These are phyloP conservation scores for Montipora sp. DNA, from an alignment of 64 coral and sea anemone species.

Conservation along the genomic window DNA sequence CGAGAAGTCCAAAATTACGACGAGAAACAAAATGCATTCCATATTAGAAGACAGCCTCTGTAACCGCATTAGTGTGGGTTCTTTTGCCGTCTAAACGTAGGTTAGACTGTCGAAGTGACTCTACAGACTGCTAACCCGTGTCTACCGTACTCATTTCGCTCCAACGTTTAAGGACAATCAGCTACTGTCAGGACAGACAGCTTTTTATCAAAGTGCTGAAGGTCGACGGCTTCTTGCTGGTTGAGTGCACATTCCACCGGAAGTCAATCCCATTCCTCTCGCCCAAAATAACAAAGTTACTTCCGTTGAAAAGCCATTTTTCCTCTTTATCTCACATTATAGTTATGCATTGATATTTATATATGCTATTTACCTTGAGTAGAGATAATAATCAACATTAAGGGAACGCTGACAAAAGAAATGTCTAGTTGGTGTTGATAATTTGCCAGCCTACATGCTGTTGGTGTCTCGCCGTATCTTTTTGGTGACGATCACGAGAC, in stretches of 20 bases:
- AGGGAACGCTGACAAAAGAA: too few relatives aligned
- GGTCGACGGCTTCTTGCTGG: neutral
- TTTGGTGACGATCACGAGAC: too few relatives aligned
- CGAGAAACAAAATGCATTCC: neutral
- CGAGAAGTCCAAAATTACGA: neutral
- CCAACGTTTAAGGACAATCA: neutral
- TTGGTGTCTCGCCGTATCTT: too few relatives aligned
- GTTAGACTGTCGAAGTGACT: neutral
- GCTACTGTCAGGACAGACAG: neutral
- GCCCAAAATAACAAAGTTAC: neutral
- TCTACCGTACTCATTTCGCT: neutral
- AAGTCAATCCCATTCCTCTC: constrained; percentile 27
- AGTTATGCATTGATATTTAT: too few relatives aligned
- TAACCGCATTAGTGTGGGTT: neutral
- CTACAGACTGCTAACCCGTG: neutral
- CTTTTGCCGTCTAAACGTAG: neutral
- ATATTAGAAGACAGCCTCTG: neutral
- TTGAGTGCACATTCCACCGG: neutral
- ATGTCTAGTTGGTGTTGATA: too few relatives aligned
- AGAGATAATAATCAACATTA: too few relatives aligned
- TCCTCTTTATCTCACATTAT: neutral
- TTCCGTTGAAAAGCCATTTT: neutral
- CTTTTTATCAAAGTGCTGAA: neutral
- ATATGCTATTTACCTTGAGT: too few relatives aligned
- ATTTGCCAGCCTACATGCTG: too few relatives aligned